These are phyloP conservation scores for Hydrocynus forskahlii DNA, from an alignment of 2,797 vertebrate species.

Conservation along the genomic window DNA sequence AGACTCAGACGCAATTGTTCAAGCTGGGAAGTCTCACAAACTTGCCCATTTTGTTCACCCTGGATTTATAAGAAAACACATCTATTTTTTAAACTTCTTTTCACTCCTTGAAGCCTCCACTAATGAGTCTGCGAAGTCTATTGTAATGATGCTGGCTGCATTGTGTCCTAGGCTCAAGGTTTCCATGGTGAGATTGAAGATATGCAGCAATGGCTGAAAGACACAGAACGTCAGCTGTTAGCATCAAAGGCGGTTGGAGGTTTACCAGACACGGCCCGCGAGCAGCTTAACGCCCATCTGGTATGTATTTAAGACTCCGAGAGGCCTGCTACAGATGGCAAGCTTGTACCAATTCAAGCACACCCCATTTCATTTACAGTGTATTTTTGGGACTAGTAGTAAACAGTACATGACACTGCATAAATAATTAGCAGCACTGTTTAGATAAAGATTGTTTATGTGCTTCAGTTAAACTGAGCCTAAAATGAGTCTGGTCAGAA, in stretches of 20 bases:
- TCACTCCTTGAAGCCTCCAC: slow-evolving; percentile 38
- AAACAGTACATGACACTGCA: slow-evolving; percentile 73
- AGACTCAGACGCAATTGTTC: slow-evolving; percentile 26
- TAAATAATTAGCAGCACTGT: slow-evolving; percentile 44
- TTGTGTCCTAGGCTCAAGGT: slow-evolving; percentile 94
- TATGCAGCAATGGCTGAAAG: slow-evolving; percentile 97
- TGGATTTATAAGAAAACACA: slow-evolving; percentile 37
- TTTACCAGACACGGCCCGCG: slow-evolving; percentile 96
- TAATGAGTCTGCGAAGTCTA: slow-evolving; percentile 70
- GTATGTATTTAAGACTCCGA: slow-evolving; percentile 85
- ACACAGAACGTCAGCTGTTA: slow-evolving; percentile 96
- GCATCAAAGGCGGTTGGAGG: slow-evolving; percentile 97
- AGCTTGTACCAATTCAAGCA: slow-evolving; percentile 64
- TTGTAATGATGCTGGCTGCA: slow-evolving; percentile 75
- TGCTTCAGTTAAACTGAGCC: no score
- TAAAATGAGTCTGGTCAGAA: not conserved
- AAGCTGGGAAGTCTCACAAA: not conserved
- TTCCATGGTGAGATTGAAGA: slow-evolving; percentile 99
- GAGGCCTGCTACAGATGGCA: slow-evolving; percentile 76
- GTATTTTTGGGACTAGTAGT: slow-evolving; percentile 67
- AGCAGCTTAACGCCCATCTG: slow-evolving; percentile 97
- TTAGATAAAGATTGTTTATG: not conserved
- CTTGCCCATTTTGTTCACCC: slow-evolving; percentile 19
- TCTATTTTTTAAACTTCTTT: slow-evolving; percentile 24
- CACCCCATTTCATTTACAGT: slow-evolving; percentile 26